Evolutionary conservation across 2,113 vertebrate species (phyloP).

Genomic region (Danionella cerebrum): DNA sequence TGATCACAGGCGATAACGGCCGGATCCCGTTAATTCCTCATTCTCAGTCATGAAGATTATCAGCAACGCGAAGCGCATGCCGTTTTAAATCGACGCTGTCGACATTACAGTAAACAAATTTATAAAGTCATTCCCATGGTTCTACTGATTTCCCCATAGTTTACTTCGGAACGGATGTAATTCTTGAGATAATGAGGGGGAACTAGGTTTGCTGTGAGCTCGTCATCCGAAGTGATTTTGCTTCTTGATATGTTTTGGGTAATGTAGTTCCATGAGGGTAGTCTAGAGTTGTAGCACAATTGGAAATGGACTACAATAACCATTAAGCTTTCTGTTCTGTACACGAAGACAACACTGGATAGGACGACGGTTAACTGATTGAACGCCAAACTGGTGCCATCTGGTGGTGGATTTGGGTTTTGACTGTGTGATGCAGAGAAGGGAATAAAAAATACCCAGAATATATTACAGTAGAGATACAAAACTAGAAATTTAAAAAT

Average conservation of each 20-base stretch:
- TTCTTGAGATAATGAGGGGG: constrained; percentile 37
- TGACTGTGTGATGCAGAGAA: not conserved
- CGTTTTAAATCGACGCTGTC: not conserved
- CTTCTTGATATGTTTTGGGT: constrained; percentile 38
- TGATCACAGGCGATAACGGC: constrained; percentile 17
- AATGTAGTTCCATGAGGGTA: constrained; percentile 52
- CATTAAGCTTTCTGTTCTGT: constrained; percentile 43
- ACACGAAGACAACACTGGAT: constrained; percentile 15
- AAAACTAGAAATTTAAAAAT: no score
- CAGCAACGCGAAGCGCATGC: constrained; percentile 43
- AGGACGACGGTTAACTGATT: not conserved
- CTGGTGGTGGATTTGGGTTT: constrained; percentile 25
- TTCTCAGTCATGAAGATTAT: constrained; percentile 16
- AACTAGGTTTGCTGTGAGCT: constrained; percentile 60
- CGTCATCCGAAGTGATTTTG: constrained; percentile 49
- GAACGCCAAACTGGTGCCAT: constrained; percentile 35
- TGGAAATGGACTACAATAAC: constrained; percentile 37
- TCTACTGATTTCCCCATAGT: constrained; percentile 31
- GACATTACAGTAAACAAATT: no score
- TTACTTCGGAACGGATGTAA: constrained; percentile 26
- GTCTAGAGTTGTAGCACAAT: no score
- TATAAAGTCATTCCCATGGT: not conserved
- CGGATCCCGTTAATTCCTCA: constrained; percentile 21
- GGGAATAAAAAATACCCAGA: no score
- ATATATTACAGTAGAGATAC: no score